These are phyloP conservation scores for Linhomoeus sp. DNA, from an alignment of 2,888 invertebrate species.

Conservation along the genomic window DNA sequence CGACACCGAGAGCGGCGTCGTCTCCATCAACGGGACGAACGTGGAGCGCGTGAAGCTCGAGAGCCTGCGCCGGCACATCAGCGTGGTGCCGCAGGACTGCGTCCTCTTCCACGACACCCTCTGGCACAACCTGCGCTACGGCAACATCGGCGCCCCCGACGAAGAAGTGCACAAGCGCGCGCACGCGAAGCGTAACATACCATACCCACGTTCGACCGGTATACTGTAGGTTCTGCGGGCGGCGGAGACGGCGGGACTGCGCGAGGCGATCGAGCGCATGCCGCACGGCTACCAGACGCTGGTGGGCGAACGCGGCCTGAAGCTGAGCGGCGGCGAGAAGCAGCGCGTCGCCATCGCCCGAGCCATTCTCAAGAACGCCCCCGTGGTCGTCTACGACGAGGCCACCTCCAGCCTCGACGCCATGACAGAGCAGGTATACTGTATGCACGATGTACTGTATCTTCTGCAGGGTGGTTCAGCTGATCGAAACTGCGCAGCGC, in stretches of 20 bases:
- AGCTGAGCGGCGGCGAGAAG: constrained; percentile 95
- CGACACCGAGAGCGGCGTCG: constrained; percentile 64
- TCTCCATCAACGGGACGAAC: constrained; percentile 61
- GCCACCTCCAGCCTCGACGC: constrained; percentile 94
- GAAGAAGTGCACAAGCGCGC: neutral
- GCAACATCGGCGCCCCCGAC: constrained; percentile 48
- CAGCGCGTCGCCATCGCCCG: constrained; percentile 93
- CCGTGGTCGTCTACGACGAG: constrained; percentile 85
- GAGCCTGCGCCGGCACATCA: constrained; percentile 57
- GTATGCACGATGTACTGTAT: neutral
- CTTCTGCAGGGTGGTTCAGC: neutral
- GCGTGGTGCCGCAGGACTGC: constrained; percentile 90
- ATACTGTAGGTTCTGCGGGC: constrained; percentile 40
- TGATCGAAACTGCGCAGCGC: neutral
- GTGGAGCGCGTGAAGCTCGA: constrained; percentile 57
- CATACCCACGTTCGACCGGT: neutral
- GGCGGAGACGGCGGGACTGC: constrained; percentile 78
- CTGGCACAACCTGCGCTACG: constrained; percentile 73
- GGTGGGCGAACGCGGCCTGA: constrained; percentile 86
- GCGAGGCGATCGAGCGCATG: constrained; percentile 64
- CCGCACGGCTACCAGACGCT: constrained; percentile 48
- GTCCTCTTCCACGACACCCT: constrained; percentile 93
- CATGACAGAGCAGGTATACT: constrained; percentile 66
- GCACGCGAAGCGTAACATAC: no score
- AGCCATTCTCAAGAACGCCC: constrained; percentile 78